These are phyloP conservation scores for Elaphurus davidianus DNA, from an alignment of 2,113 vertebrate genomes.

Conservation along the genomic window DNA sequence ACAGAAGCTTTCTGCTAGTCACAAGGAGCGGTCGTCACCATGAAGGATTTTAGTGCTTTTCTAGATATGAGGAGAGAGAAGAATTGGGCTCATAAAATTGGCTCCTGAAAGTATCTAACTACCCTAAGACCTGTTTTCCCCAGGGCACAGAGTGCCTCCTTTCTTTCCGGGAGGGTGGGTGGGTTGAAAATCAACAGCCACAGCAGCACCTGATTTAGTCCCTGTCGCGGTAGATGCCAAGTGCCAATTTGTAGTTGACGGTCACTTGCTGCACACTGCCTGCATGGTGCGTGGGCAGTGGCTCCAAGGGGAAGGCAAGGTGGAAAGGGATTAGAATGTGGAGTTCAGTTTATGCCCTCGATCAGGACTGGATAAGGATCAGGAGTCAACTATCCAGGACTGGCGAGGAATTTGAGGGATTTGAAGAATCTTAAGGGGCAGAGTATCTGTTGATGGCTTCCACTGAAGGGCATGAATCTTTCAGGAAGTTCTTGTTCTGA, in stretches of 20 bases:
- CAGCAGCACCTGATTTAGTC: neutral
- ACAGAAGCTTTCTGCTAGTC: neutral
- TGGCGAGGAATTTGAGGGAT: neutral
- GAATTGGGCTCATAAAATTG: neutral
- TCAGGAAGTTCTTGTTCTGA: neutral
- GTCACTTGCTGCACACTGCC: too few species aligned
- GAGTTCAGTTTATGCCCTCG: neutral
- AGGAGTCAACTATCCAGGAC: neutral
- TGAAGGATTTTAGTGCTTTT: neutral
- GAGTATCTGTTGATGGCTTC: neutral
- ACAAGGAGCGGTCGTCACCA: rapidly evolving
- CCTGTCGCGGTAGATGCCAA: neutral
- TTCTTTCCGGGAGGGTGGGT: neutral
- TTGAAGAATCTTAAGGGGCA: neutral
- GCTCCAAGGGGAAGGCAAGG: neutral
- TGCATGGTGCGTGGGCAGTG: neutral
- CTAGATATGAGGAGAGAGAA: neutral
- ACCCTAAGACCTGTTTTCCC: neutral
- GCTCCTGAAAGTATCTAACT: neutral
- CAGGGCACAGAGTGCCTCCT: neutral
- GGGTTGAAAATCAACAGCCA: neutral
- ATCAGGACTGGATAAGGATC: neutral
- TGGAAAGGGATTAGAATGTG: neutral
- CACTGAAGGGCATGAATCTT: neutral
- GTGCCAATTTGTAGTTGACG: neutral